Evolutionary conservation across 2,888 invertebrate species (phyloP).

Genomic region (Podotricha telesiphe): DNA sequence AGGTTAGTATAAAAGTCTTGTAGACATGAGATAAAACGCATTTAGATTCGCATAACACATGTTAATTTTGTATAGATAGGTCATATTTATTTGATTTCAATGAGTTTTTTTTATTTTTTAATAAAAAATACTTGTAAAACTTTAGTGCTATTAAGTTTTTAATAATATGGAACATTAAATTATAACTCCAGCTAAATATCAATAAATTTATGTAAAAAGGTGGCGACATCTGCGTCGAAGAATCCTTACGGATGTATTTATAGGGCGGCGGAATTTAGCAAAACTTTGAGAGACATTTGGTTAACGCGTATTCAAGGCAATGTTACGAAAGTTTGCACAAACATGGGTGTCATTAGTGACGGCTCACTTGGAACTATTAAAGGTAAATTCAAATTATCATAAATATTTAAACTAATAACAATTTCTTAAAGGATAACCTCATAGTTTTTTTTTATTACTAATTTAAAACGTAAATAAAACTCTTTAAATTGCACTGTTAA

Average conservation of each 20-base stretch:
- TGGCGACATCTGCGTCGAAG: conserved; percentile 50
- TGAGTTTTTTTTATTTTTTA: not conserved
- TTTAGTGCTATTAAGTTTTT: conserved; percentile 29
- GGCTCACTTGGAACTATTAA: conserved; percentile 68
- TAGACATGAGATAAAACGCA: too few species aligned
- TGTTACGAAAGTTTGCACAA: conserved; percentile 51
- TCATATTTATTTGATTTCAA: too few species aligned
- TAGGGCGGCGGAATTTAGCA: conserved; percentile 60
- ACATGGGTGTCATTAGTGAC: conserved; percentile 71
- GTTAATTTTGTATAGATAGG: too few species aligned
- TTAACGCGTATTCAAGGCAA: conserved; percentile 49
- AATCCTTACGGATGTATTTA: conserved; percentile 71
- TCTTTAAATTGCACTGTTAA: too few species aligned
- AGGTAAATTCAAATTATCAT: conserved; percentile 55
- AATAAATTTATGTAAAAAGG: conserved; percentile 49
- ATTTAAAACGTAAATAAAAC: too few species aligned
- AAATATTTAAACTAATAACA: not conserved
- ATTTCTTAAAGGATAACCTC: too few species aligned
- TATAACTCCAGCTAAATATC: conserved; percentile 32
- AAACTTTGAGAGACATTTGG: conserved; percentile 63
- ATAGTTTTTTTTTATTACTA: too few species aligned
- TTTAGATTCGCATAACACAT: too few species aligned
- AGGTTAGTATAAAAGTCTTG: too few species aligned
- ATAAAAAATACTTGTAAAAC: not conserved
- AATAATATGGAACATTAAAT: conserved; percentile 32